Base-by-base conservation (phyloP, 2,888 invertebrate species). In the Helleia helle region DNA sequence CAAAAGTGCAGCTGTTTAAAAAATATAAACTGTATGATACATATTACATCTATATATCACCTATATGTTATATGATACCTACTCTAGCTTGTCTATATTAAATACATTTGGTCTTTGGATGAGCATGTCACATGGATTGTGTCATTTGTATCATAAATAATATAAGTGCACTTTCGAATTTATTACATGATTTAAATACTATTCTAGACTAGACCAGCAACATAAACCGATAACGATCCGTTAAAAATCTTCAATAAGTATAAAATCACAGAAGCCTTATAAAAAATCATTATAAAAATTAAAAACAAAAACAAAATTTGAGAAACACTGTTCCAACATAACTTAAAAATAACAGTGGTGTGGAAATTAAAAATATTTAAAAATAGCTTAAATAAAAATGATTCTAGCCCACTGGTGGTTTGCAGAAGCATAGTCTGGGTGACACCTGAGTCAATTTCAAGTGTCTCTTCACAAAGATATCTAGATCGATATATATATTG, bases 101-200 rank as follows among this genome's bases (percentile, higher is more conserved):
- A 71, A 71, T 70, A 77, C 73, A 77, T 77, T 81, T 83, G 83
- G 83, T 84, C 83, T 84, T 83, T 81, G 80, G 81, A 76, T 81
- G 81, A 80, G 79, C 80, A 68, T 79, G 74, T 80, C 69, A 79
- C 77, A 81, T 81, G 81, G 81, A 79, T 66, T 75, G 66, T 71
- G 68, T 75, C 68, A 71, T 74, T n/a, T 66, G 61, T 70, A 69
- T 73, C 39, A 27, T 74, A 71, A 72, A 77, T 66, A 68, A 74
- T 71, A 71, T 81, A 83, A 84, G 83, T 79, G 83, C 83, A 84
- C 83, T 83, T 81, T 70, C 50, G 55, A 74, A 73, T 79, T 75
- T 58, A 56, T 53, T 74, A 75, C 65, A 68, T 66, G 65, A 64
- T 54, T 63, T 64, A 57, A 66, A 59, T 55, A 65, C 65, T 77